phyloP scores from a whole-genome alignment of 2,888 invertebrate species.

The Plagiodera versicolora region DNA sequence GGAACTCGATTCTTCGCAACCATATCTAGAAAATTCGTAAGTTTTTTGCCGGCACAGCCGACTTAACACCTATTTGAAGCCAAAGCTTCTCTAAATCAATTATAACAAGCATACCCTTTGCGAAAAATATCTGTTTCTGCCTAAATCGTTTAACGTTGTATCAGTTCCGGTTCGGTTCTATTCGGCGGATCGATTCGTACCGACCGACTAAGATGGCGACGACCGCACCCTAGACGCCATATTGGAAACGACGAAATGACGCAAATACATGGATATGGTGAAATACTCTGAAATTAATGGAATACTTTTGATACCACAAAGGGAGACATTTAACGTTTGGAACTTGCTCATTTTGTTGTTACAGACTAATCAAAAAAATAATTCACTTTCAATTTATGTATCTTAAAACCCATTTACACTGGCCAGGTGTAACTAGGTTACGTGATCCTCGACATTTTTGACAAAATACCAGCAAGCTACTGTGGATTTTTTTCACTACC shows the following conservation, averaged over 20 bases:
- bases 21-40: conserved; percentile 26
- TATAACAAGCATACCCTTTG: conserved; percentile 17
- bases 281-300: conserved; percentile 25
- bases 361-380: background rate
- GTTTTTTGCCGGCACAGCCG: conserved; percentile 18
- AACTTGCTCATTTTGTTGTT: conserved; percentile 23
- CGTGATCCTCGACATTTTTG: background rate
- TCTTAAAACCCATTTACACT: conserved; percentile 19
- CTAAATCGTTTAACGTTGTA: conserved; percentile 6
- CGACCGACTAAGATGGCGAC: conserved; percentile 14
- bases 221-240: conserved; percentile 27
- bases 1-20: conserved; percentile 13
- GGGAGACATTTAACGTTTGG: background rate
- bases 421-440: conserved; percentile 24
- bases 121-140: conserved; percentile 13
- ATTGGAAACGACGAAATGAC: conserved; percentile 18
- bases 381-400: background rate
- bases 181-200: conserved; percentile 3
- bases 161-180: conserved; percentile 4
- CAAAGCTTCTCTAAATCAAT: conserved; percentile 20
- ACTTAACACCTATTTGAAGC: conserved; percentile 15
- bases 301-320: conserved; percentile 19
- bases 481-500: background rate
- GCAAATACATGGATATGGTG: conserved; percentile 18
- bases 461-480: conserved; percentile 23